Conservation (phyloP, 2,797 vertebrate species). For the Chaunax sp. region DNA sequence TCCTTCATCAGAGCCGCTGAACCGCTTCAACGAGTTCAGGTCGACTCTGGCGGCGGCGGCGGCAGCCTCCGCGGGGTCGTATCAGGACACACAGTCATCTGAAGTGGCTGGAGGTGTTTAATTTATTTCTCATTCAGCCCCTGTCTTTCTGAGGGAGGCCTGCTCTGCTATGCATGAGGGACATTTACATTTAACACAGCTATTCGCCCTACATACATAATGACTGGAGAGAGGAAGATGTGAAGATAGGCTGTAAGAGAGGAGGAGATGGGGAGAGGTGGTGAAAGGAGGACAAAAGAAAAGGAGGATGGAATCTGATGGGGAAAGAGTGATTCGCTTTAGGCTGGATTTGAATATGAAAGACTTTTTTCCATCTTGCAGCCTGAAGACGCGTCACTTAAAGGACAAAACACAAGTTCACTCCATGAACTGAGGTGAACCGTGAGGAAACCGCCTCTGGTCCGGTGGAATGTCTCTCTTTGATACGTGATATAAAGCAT, state of each 20-base stretch:
- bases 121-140: slow-evolving; percentile 40
- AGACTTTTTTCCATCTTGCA: neutral
- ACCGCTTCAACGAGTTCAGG: slow-evolving; percentile 12
- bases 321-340: slow-evolving; percentile 6
- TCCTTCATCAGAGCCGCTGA: slow-evolving; percentile 35
- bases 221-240: slow-evolving; percentile 7
- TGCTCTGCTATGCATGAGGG: slow-evolving; percentile 50
- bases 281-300: slow-evolving; percentile 15
- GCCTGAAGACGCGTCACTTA: slow-evolving; percentile 14
- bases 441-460: neutral
- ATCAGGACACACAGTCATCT: slow-evolving; percentile 29
- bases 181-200: slow-evolving; percentile 56
- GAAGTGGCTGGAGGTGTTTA: slow-evolving; percentile 55
- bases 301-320: slow-evolving; percentile 5
- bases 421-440: slow-evolving; percentile 27
- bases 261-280: slow-evolving; percentile 1
- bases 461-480: neutral
- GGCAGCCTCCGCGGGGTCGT: slow-evolving; percentile 30
- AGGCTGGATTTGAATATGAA: slow-evolving; percentile 30
- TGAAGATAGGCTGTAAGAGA: neutral
- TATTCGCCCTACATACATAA: slow-evolving; percentile 44
- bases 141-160: slow-evolving; percentile 26
- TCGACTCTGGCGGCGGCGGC: slow-evolving; percentile 9
- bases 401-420: neutral
- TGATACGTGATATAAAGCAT: slow-evolving; percentile 21